These are phyloP conservation scores for Ambastaia sidthimunki DNA, from an alignment of 2,797 vertebrate genomes.

Conservation along the genomic window DNA sequence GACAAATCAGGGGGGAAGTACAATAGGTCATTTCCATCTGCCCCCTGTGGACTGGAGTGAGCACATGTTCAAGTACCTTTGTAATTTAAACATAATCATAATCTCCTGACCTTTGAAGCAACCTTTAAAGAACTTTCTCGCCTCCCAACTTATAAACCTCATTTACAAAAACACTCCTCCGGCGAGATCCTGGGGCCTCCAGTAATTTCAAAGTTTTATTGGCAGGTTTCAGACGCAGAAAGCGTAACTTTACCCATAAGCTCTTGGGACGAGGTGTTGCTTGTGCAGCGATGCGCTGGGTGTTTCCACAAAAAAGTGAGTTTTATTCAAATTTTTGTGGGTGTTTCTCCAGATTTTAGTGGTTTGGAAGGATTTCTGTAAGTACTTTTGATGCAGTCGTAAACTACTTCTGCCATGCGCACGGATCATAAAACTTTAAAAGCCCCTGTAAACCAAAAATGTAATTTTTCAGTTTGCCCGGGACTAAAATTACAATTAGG, in stretches of 20 bases:
- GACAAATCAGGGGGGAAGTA: conserved; percentile 40
- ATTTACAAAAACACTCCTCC: background rate
- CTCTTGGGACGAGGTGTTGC: background rate
- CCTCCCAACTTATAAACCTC: conserved; percentile 5
- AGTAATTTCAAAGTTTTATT: conserved; percentile 22
- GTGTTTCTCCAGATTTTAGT: background rate
- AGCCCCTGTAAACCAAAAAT: conserved; percentile 44
- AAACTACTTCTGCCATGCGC: conserved; percentile 33
- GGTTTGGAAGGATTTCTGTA: background rate
- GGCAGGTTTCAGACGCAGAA: conserved; percentile 9
- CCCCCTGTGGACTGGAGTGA: conserved; percentile 43
- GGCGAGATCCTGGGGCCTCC: background rate
- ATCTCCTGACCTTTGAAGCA: conserved; percentile 41
- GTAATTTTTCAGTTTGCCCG: conserved; percentile 37
- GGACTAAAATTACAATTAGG: conserved; percentile 51
- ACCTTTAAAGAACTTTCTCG: background rate
- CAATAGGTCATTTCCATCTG: conserved; percentile 50
- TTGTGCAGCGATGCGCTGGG: background rate
- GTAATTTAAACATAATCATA: conserved; percentile 42
- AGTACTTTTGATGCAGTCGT: conserved; percentile 35
- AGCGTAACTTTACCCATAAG: background rate
- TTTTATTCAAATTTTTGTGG: conserved; percentile 20
- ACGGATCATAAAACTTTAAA: conserved; percentile 45
- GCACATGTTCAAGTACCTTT: conserved; percentile 13
- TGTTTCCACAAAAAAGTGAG: background rate